These are phyloP conservation scores for Mus minutoides DNA, from an alignment of 2,797 vertebrate genomes.

Conservation along the genomic window DNA sequence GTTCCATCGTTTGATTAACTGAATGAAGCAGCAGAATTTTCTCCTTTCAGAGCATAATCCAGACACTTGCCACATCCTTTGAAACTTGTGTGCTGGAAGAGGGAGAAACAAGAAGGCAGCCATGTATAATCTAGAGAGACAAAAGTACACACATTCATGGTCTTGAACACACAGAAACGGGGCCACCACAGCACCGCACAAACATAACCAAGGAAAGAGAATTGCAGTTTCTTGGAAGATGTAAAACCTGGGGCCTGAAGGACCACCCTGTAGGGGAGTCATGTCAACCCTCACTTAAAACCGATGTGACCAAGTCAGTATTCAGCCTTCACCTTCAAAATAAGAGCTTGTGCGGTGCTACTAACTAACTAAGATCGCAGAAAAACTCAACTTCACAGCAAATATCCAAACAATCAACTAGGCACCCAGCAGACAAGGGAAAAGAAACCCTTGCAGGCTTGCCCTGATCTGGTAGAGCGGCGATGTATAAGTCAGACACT, in stretches of 20 bases:
- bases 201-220: neutral
- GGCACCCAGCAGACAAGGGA: neutral
- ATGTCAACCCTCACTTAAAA: conserved; percentile 11
- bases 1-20: neutral
- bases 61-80: neutral
- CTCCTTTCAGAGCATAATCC: neutral
- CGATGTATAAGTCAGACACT: conserved; percentile 31
- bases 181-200: neutral
- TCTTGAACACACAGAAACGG: neutral
- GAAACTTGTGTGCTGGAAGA: fast-evolving
- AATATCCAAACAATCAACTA: neutral
- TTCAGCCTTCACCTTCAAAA: neutral
- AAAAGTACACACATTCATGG: fast-evolving
- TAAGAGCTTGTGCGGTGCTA: neutral
- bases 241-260: neutral
- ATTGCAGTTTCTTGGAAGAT: neutral
- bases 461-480: neutral
- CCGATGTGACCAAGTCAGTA: neutral
- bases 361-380: neutral
- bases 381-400: conserved; percentile 14
- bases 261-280: neutral
- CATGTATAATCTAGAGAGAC: neutral
- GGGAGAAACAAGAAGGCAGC: neutral
- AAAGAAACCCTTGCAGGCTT: neutral
- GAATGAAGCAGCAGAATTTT: neutral